A percentile compares a stretch with the other conserved stretches of the same genome.
Conservation (phyloP, 37 sponge, comb jelly and placozoan genomes). For the Lycopodina hypogea region DNA sequence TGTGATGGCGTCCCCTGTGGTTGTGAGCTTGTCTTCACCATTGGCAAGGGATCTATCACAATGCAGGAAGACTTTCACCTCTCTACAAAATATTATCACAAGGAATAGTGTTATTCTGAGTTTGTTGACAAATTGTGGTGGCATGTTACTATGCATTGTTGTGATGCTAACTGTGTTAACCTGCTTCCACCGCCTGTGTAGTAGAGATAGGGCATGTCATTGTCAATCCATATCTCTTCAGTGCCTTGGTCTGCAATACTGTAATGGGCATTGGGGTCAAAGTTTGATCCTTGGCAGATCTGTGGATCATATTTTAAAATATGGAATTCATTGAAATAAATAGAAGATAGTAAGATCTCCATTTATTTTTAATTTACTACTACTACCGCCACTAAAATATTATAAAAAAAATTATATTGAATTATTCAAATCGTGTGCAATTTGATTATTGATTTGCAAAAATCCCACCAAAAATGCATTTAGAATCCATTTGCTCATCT, state of each 20-base stretch:
- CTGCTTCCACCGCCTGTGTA: slow-evolving; percentile 9
- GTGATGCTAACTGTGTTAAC: too few relatives aligned
- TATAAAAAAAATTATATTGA: too few relatives aligned
- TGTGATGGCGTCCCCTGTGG: not conserved
- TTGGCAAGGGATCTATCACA: not conserved
- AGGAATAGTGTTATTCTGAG: too few relatives aligned
- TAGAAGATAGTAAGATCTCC: too few relatives aligned
- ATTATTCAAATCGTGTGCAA: too few relatives aligned
- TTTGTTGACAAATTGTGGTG: too few relatives aligned
- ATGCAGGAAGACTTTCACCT: not conserved
- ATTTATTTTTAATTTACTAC: too few relatives aligned
- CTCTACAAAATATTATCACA: not conserved
- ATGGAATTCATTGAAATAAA: too few relatives aligned
- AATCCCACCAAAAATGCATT: too few relatives aligned
- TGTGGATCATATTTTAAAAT: not conserved
- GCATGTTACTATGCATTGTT: not conserved
- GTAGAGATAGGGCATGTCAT: not conserved
- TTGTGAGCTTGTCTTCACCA: slow-evolving; percentile 2
- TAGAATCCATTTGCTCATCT: too few relatives aligned
- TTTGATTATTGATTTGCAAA: too few relatives aligned
- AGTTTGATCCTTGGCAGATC: slow-evolving; percentile 10
- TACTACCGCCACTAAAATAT: too few relatives aligned
- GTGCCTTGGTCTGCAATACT: slow-evolving; percentile 16
- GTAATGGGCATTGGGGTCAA: not conserved
- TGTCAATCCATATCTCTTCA: slow-evolving; percentile 5